These are phyloP conservation scores for Petrocephalus sullivani DNA, from an alignment of 2,797 vertebrate genomes.

Conservation along the genomic window DNA sequence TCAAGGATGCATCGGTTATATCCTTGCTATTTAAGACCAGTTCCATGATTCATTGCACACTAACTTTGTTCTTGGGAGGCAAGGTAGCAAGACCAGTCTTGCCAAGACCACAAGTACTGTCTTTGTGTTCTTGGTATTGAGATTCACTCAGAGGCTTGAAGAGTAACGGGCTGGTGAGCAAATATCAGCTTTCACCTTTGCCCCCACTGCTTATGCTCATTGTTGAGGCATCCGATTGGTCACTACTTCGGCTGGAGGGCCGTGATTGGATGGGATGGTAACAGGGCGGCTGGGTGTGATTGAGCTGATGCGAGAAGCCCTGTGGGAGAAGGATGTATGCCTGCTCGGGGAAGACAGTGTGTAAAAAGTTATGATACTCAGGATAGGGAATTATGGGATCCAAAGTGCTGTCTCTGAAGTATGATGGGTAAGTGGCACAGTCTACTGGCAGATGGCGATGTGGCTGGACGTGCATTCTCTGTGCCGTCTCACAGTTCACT, in stretches of 20 bases:
- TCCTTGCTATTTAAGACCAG: too few species aligned
- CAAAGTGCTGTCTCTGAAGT: conserved; percentile 8
- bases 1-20: too few species aligned
- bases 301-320: conserved; percentile 18
- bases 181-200: conserved; percentile 40
- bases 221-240: conserved; percentile 39
- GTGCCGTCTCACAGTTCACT: conserved; percentile 22
- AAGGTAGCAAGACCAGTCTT: too few species aligned
- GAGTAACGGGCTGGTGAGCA: background rate
- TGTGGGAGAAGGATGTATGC: conserved; percentile 27
- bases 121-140: too few species aligned
- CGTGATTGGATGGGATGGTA: conserved; percentile 25
- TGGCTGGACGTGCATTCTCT: conserved; percentile 9
- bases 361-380: conserved; percentile 27
- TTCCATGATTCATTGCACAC: too few species aligned
- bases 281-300: conserved; percentile 20
- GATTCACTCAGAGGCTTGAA: background rate
- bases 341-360: conserved; percentile 26
- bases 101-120: too few species aligned
- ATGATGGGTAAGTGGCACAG: conserved; percentile 17
- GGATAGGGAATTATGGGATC: conserved; percentile 25
- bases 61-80: background rate
- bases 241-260: conserved; percentile 43
- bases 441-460: background rate
- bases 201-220: conserved; percentile 39